Base-by-base conservation (phyloP, 2,113 vertebrate species). In the Prunella fulvescens region DNA sequence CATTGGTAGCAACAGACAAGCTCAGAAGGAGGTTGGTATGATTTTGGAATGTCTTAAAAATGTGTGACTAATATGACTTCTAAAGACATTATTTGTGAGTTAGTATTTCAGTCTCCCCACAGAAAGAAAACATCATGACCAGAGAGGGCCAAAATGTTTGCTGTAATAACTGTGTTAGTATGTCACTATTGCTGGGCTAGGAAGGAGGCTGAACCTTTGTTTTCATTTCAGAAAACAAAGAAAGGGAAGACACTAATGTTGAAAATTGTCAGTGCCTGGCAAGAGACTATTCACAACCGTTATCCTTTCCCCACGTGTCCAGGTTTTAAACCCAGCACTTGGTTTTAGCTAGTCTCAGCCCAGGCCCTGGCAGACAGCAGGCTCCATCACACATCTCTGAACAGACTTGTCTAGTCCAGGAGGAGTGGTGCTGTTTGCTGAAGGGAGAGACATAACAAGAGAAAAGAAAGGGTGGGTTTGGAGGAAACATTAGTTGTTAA, bases 11-110 rank as follows among this genome's bases (percentile, higher is more conserved):
- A 95, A 94, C 94, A 95, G 90, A 97, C 88, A 96, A 95, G 89
- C 86, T 95, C 91, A 91, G 92, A 86, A 97, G 93, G 95, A 96
- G 94, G 89, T 97, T 98, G 97, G 96, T 90, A 98, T 90, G 97
- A 97, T 97, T 96, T 97, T 95, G 93, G 97, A 97, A 98, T 97
- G 95, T 98, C 98, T 98, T 98, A 98, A 98, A 98, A 98, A 98
- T 98, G 98, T 98, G 97, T 98, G 98, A 98, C 98, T 98, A 98
- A 99, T 98, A 94, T 91, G 83, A 97, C 93, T 97, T 97, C 96
- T 97, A 96, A 97, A 98, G 98, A 98, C 96, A 89, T 98, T 97
- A 97, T 97, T 97, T 96, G 98, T 96, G 90, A 97, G 87, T 66
- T 90, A 96, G 88, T 88, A 96, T 93, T 97, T 96, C 95, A 81